Percentiles rank a stretch among this genome's conserved stretches.
phyloP scores from a whole-genome alignment of 2,888 invertebrate genomes.

The Urechis unicinctus region DNA sequence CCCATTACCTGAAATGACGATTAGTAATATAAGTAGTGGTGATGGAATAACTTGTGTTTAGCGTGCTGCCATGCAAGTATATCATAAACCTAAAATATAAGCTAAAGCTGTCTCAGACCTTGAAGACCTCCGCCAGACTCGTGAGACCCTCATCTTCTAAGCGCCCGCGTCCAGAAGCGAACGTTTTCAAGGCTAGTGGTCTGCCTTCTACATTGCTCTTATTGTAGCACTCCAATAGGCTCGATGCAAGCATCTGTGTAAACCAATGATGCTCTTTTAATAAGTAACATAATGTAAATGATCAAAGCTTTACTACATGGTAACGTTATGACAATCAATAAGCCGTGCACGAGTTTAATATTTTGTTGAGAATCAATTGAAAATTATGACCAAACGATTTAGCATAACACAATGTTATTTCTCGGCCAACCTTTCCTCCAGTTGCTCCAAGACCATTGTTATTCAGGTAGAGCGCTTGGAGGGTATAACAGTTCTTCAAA shows the following conservation, averaged over 20 bases:
- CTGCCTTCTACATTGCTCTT: slow-evolving; percentile 59
- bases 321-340: too few species aligned
- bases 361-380: too few species aligned
- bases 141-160: slow-evolving; percentile 89
- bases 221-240: slow-evolving; percentile 64
- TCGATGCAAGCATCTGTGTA: slow-evolving; percentile 71
- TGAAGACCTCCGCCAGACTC: slow-evolving; percentile 77
- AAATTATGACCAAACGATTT: too few species aligned
- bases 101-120: slow-evolving; percentile 56
- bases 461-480: slow-evolving; percentile 77
- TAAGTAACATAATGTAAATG: too few species aligned
- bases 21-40: too few species aligned
- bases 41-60: too few species aligned
- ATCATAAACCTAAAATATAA: too few species aligned
- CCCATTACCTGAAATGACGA: slow-evolving; percentile 71
- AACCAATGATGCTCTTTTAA: too few species aligned
- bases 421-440: slow-evolving; percentile 73
- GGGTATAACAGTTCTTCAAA: slow-evolving; percentile 73
- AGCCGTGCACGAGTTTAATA: too few species aligned
- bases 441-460: slow-evolving; percentile 92
- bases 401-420: too few species aligned
- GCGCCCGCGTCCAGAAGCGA: slow-evolving; percentile 88
- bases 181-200: slow-evolving; percentile 71
- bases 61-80: too few species aligned
- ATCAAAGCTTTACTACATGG: too few species aligned